These are phyloP conservation scores for Ataeniobius toweri DNA, from an alignment of 2,797 vertebrate genomes.

Conservation along the genomic window DNA sequence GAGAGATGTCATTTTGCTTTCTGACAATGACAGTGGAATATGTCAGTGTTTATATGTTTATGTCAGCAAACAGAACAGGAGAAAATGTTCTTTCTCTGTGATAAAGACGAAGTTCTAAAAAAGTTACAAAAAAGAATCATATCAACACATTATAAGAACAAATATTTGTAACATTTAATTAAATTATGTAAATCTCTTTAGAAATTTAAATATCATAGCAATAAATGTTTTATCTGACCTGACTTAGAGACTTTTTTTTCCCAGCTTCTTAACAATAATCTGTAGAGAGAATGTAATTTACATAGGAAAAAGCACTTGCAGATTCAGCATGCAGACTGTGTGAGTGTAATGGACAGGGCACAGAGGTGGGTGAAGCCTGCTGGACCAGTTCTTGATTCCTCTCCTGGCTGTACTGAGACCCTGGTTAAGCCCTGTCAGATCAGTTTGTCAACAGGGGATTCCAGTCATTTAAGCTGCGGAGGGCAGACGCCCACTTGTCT, in stretches of 20 bases:
- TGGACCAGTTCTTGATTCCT: constrained; percentile 35
- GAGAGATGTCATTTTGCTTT: too few relatives aligned
- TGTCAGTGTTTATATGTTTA: too few relatives aligned
- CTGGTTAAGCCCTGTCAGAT: constrained; percentile 51
- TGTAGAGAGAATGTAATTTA: background rate
- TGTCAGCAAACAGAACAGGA: too few relatives aligned
- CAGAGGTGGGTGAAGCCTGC: constrained; percentile 26
- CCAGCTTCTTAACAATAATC: background rate
- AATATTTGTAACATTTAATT: background rate
- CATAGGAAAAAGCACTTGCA: background rate
- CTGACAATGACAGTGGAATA: too few relatives aligned
- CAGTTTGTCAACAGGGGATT: constrained; percentile 62
- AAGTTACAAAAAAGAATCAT: too few relatives aligned
- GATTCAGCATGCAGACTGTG: background rate
- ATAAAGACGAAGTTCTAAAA: too few relatives aligned
- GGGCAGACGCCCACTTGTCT: constrained; percentile 53
- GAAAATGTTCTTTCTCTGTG: too few relatives aligned
- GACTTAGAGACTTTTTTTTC: background rate
- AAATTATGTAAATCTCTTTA: background rate
- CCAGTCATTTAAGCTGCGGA: constrained; percentile 60
- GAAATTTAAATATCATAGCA: background rate
- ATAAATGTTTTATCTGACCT: background rate
- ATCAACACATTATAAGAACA: background rate
- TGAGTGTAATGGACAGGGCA: constrained; percentile 13
- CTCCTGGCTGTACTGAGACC: constrained; percentile 26